phyloP scores from a whole-genome alignment of 2,888 invertebrate species.

The Apomyelois bistriatella region DNA sequence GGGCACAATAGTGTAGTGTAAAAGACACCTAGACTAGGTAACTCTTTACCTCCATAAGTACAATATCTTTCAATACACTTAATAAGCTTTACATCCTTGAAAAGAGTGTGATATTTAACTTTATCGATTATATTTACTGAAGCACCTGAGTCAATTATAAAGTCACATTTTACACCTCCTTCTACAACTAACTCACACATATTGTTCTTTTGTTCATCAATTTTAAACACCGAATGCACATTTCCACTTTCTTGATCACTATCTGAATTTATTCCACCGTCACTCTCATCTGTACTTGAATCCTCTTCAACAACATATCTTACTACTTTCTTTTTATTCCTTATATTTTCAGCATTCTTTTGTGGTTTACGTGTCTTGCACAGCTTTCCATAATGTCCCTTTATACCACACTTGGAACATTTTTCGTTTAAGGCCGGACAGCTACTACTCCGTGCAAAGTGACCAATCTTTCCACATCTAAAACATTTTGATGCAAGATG shows the following conservation, averaged over 20 bases:
- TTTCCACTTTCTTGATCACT: neutral
- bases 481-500: neutral
- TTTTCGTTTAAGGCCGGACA: neutral
- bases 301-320: neutral
- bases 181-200: neutral
- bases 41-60: neutral
- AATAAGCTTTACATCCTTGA: neutral
- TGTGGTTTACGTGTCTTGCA: neutral
- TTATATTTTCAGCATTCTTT: neutral
- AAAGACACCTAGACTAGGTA: neutral
- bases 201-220: neutral
- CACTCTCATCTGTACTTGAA: neutral
- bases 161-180: neutral
- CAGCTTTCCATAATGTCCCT: neutral
- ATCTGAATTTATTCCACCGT: neutral
- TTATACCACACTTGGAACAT: neutral
- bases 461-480: neutral
- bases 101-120: too few relatives aligned
- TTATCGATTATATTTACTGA: neutral
- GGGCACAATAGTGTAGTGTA: neutral
- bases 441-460: neutral
- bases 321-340: neutral
- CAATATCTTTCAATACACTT: neutral
- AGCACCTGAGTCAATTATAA: neutral
- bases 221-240: neutral